These are phyloP conservation scores for Ctenopoma kingsleyae DNA, from an alignment of 2,797 vertebrate genomes.

Conservation along the genomic window DNA sequence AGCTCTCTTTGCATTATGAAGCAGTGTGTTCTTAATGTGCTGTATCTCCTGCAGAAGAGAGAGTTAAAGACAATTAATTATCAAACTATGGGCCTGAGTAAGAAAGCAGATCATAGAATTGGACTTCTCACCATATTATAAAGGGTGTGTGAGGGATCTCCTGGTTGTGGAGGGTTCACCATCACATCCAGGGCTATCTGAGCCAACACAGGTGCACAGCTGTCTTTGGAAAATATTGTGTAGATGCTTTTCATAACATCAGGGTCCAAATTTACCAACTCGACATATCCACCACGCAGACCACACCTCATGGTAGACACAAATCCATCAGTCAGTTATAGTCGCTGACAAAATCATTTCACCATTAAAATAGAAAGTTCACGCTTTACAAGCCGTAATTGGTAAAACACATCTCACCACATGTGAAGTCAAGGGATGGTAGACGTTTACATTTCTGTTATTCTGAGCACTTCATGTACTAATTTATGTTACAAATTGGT, in stretches of 20 bases:
- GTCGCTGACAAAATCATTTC: neutral
- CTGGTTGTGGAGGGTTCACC: constrained; percentile 75
- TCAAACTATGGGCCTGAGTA: neutral
- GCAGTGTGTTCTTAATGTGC: constrained; percentile 46
- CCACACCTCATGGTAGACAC: constrained; percentile 75
- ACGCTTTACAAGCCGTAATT: no score
- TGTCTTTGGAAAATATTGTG: constrained; percentile 14
- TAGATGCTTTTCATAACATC: constrained; percentile 41
- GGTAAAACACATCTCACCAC: no score
- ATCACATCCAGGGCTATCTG: constrained; percentile 83
- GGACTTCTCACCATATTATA: constrained; percentile 61
- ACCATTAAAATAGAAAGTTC: neutral
- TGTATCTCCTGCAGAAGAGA: constrained; percentile 72
- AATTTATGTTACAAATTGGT: no score
- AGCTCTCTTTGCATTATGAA: constrained; percentile 58
- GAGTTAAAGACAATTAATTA: neutral
- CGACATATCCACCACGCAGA: constrained; percentile 82
- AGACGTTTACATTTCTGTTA: no score
- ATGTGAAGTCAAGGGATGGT: no score
- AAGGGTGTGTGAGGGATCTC: constrained; percentile 78
- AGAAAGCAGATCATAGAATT: neutral
- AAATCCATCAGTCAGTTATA: neutral
- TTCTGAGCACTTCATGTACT: no score
- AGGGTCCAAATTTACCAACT: constrained; percentile 83
- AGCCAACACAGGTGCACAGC: constrained; percentile 55